Conservation (phyloP, 2,797 vertebrate genomes). For the Apodemus agrarius region DNA sequence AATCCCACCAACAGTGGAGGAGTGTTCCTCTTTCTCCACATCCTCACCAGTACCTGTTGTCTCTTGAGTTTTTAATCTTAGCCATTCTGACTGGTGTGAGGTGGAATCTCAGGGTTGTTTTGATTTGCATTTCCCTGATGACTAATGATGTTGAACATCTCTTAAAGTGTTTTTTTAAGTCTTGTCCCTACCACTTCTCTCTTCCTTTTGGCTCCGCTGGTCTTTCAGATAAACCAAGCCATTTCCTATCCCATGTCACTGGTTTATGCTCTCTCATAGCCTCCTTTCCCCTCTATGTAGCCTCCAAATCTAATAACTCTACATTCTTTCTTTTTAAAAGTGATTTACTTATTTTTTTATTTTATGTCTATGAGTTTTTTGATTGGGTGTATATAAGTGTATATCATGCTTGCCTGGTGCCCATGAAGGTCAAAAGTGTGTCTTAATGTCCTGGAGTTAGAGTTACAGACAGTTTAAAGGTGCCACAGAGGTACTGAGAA, state of each 20-base stretch:
- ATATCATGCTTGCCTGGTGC: neutral
- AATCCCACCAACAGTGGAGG: too few species aligned
- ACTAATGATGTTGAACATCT: too few species aligned
- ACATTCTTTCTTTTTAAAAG: neutral
- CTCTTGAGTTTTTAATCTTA: too few species aligned
- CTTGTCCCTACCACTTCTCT: rapidly evolving
- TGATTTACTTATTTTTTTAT: neutral
- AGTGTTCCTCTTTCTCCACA: too few species aligned
- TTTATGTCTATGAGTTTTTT: neutral
- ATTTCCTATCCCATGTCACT: neutral
- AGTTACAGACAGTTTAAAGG: neutral
- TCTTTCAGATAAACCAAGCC: neutral
- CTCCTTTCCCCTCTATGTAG: neutral
- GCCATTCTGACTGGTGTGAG: too few species aligned
- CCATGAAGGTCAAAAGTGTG: too few species aligned
- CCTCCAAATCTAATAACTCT: neutral
- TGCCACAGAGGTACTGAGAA: too few species aligned
- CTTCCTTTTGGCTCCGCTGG: neutral
- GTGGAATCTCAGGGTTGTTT: too few species aligned
- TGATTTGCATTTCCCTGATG: too few species aligned
- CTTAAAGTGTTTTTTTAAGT: neutral
- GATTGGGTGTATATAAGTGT: neutral
- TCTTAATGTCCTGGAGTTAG: too few species aligned
- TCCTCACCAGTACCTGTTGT: too few species aligned
- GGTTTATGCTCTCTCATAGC: neutral